A percentile compares a stretch with the other conserved stretches of the same genome.
phyloP scores from a whole-genome alignment of 2,113 vertebrate genomes.

The Pontoporia blainvillei region DNA sequence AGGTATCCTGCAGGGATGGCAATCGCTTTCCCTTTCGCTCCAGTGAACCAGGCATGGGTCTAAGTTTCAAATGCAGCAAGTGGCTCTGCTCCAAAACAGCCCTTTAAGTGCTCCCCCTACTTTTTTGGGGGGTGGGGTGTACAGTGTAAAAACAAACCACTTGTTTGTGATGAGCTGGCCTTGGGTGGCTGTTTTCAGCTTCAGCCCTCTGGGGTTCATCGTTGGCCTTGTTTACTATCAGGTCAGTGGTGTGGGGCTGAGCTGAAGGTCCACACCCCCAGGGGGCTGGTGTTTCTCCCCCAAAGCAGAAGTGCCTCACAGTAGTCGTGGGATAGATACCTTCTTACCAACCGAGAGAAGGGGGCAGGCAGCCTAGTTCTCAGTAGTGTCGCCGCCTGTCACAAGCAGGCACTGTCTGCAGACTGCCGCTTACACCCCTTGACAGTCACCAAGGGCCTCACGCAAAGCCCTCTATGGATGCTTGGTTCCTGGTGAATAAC shows the following conservation, averaged over 20 bases:
- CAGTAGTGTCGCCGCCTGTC: not conserved
- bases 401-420: not conserved
- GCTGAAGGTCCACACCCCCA: not conserved
- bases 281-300: not conserved
- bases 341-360: not conserved
- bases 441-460: too few relatives aligned
- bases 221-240: not conserved
- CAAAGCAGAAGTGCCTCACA: not conserved
- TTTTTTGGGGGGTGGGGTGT: not conserved
- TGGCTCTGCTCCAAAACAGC: not conserved
- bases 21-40: fast-evolving
- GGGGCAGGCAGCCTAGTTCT: not conserved
- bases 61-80: not conserved
- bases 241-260: not conserved
- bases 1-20: not conserved
- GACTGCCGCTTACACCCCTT: not conserved
- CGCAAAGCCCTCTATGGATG: fast-evolving
- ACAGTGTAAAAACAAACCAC: slow-evolving; percentile 2
- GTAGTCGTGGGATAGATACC: not conserved
- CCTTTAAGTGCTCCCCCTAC: not conserved
- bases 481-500: not conserved
- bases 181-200: not conserved
- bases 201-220: not conserved
- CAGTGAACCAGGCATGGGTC: not conserved
- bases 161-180: not conserved